Evolutionary conservation across 2,797 vertebrate genomes (phyloP).

Genomic region (Coregonus sp.): DNA sequence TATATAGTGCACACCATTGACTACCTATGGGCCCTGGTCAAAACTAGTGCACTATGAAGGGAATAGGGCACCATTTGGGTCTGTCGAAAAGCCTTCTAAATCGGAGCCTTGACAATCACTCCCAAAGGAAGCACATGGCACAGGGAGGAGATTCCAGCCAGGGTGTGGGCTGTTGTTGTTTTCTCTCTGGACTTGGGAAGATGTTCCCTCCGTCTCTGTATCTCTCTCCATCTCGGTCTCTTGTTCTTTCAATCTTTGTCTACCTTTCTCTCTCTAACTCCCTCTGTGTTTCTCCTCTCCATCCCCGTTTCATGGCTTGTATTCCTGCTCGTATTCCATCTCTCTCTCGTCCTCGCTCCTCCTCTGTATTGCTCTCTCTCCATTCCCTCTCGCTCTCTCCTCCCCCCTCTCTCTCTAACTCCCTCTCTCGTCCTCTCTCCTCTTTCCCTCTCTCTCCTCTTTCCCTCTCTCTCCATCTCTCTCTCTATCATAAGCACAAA

Average conservation of each 20-base stretch:
- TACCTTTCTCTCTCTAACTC: neutral
- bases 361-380: neutral
- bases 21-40: neutral
- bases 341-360: neutral
- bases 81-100: conserved; percentile 59
- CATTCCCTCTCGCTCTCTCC: neutral
- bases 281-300: neutral
- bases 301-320: too few species aligned
- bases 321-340: neutral
- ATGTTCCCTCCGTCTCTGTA: neutral
- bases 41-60: neutral
- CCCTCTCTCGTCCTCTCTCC: neutral
- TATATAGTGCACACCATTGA: neutral
- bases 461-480: neutral
- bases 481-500: conserved; percentile 51
- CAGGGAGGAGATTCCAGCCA: neutral
- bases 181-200: conserved; percentile 36
- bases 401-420: neutral
- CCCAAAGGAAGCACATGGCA: conserved; percentile 23
- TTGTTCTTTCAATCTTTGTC: neutral
- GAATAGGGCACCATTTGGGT: neutral
- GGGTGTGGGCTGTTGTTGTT: conserved; percentile 43
- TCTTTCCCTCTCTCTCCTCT: conserved; percentile 3
- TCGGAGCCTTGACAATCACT: conserved; percentile 45
- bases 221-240: neutral